Conservation (phyloP, 2,888 invertebrate genomes). For the Rotaria sp. region DNA sequence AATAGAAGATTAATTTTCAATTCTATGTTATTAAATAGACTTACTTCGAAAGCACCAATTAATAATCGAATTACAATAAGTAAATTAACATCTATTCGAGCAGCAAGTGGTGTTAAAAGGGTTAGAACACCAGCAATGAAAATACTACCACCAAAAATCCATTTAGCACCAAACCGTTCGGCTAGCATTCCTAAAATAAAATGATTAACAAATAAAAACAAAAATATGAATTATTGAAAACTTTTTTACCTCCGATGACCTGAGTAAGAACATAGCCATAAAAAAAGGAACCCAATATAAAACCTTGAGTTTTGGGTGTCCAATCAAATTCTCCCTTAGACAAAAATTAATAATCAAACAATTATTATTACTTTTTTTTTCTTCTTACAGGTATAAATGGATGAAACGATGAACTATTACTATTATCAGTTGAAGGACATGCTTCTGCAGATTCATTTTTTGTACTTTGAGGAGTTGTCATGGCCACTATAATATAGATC, state of each 20-base stretch:
- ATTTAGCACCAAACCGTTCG: conserved; percentile 30
- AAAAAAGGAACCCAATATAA: conserved; percentile 37
- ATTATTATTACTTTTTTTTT: not conserved
- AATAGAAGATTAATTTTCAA: not conserved
- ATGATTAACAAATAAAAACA: no score
- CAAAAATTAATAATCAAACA: not conserved
- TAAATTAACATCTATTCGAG: not conserved
- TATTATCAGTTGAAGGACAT: not conserved
- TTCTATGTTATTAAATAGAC: not conserved
- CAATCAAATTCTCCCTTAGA: conserved; percentile 33
- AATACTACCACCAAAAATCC: conserved; percentile 34
- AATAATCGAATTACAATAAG: conserved; percentile 32
- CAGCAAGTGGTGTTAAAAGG: conserved; percentile 33
- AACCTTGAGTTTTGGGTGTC: conserved; percentile 37
- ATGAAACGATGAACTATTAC: not conserved
- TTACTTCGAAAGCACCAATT: conserved; percentile 38
- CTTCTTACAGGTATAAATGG: not conserved
- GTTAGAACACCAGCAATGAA: conserved; percentile 34
- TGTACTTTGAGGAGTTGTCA: not conserved
- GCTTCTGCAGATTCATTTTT: not conserved
- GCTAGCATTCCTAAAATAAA: conserved; percentile 32
- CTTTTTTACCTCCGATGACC: not conserved
- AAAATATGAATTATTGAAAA: no score
- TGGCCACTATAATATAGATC: not conserved
- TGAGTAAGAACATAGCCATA: conserved; percentile 39